Percentiles rank a stretch among this genome's conserved stretches.
These are phyloP conservation scores for Parazoanthus atlanticus DNA, from an alignment of 92 coral and sea anemone species.

Conservation along the genomic window DNA sequence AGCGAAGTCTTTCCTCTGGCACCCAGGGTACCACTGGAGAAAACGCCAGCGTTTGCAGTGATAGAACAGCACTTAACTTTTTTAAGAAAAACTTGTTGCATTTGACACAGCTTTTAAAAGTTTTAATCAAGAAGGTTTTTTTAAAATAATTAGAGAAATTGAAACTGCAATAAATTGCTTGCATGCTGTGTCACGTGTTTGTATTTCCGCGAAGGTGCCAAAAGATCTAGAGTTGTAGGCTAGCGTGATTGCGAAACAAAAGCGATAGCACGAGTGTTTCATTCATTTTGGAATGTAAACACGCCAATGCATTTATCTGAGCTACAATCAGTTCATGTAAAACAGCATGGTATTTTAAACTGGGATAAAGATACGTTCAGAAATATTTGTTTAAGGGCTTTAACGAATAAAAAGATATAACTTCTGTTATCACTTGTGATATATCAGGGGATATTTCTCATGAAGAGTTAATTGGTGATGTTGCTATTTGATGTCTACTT, in stretches of 20 bases:
- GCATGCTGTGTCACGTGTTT: neutral
- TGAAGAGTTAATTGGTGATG: neutral
- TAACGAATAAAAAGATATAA: neutral
- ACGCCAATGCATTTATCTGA: neutral
- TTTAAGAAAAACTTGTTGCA: no score
- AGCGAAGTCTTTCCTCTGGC: no score
- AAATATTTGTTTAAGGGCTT: neutral
- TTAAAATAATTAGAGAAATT: neutral
- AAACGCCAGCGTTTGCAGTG: no score
- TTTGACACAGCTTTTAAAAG: no score
- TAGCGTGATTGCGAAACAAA: slow-evolving; percentile 21
- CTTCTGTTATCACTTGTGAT: no score
- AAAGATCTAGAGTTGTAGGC: no score
- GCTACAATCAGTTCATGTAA: neutral
- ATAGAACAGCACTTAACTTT: no score
- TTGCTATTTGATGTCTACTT: neutral
- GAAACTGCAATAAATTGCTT: neutral
- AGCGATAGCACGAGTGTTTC: neutral
- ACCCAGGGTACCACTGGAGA: no score
- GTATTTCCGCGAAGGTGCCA: no score
- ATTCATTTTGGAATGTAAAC: slow-evolving; percentile 1
- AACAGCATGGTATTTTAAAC: neutral
- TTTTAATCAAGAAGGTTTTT: no score
- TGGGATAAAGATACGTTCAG: neutral
- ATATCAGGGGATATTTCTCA: neutral